Percentiles rank a stretch among this genome's conserved stretches.
These are phyloP conservation scores for Drosophila greeni DNA, from an alignment of 2,888 invertebrate genomes.

Conservation along the genomic window DNA sequence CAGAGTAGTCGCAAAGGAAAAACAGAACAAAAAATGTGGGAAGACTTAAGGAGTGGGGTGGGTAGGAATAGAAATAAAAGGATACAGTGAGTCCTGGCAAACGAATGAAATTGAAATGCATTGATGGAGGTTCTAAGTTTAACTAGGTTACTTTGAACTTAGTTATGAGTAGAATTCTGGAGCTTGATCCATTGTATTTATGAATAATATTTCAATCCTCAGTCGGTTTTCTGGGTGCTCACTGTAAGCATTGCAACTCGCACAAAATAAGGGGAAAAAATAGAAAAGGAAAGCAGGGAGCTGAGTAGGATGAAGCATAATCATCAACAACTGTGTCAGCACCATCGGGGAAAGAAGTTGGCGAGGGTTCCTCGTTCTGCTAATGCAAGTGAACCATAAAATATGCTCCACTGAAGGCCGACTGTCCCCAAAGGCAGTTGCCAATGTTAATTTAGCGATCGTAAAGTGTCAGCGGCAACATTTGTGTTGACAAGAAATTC, in stretches of 20 bases:
- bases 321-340: constrained; percentile 55
- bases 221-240: no score
- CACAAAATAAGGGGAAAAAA: constrained; percentile 13
- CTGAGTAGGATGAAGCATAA: constrained; percentile 38
- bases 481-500: constrained; percentile 3
- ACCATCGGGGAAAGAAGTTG: constrained; percentile 11
- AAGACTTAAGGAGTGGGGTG: constrained; percentile 10
- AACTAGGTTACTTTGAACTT: not conserved
- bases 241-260: constrained; percentile 41
- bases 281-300: constrained; percentile 16
- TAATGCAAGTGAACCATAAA: constrained; percentile 69
- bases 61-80: constrained; percentile 8
- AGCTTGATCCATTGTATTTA: no score
- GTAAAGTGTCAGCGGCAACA: constrained; percentile 28
- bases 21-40: constrained; percentile 22
- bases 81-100: constrained; percentile 6
- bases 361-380: constrained; percentile 12
- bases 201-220: not conserved
- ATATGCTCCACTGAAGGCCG: constrained; percentile 60
- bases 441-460: constrained; percentile 8
- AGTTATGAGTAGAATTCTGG: no score
- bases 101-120: no score
- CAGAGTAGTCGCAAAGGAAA: constrained; percentile 22
- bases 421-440: constrained; percentile 32
- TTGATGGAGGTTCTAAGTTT: no score